Base-by-base conservation (phyloP, 1,140 invertebrate genomes). In the Brevipalpus yothersi region DNA sequence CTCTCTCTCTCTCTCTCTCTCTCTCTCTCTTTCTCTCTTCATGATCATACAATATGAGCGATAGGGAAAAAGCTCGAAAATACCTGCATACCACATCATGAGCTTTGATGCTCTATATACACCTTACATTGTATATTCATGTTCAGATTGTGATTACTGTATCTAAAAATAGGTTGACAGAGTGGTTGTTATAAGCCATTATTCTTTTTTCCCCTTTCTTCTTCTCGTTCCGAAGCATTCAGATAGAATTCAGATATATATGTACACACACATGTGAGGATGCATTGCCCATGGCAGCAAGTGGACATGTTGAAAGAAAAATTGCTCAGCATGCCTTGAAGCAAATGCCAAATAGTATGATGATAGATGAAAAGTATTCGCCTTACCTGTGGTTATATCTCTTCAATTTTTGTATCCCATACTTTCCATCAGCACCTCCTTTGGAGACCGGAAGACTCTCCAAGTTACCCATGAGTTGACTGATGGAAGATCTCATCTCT, bases 401-500 rank as follows among this genome's bases (percentile, higher is more conserved):
- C 78, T 92, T 92, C 71, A 95, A 79, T 72, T 84, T 85, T 75
- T 89, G 86, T 66, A 95, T 79, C 65, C 91, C 88, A 73, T 93
- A 94, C 80, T 93, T 95, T 67, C 88, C 88, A 72, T 98, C 92
- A 69, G 90, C 87, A 64, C 88, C 87, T 69, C 87, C 85, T 75
- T 97, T 96, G 8, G 91, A 93, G 57, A 99, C 93, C 42, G 95
- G 95, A 61, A 98, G 78, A 60, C 89, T 94, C 77, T 99, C 95
- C 69, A 99, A 76, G 78, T 98, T 98, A 57, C 86, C 86, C 88
- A 98, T 99, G 65, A 99, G 77, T 62, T 91, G 77, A 74, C 95
- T 98, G 72, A 99, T 96, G 62, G 90, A 92, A 63, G 89, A 83
- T 73, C 94, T 92, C 62, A 95, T 76, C 73, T 99, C 95, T 76